Evolutionary conservation across 2,113 vertebrate species (phyloP).

Genomic region (Chaetorhynchus papuensis): DNA sequence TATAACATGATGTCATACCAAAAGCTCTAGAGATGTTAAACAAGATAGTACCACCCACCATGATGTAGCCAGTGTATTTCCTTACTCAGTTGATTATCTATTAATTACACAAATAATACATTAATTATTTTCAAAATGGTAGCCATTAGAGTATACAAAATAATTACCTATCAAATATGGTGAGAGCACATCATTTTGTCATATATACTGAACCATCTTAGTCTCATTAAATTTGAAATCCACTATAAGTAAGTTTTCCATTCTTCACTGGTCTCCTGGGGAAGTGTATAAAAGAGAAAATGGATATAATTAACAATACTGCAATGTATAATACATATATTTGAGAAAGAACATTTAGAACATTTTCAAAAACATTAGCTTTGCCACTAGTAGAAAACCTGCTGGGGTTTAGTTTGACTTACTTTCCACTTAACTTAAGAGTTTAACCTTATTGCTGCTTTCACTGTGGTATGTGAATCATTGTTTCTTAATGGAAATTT

Average conservation of each 20-base stretch:
- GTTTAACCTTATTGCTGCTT: conserved; percentile 44
- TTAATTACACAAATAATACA: conserved; percentile 46
- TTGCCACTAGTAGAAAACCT: conserved; percentile 38
- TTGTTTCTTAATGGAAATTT: conserved; percentile 48
- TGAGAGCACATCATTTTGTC: conserved; percentile 16
- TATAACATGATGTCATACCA: neutral
- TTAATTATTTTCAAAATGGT: conserved; percentile 53
- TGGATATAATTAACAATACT: conserved; percentile 59
- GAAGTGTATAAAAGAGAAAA: conserved; percentile 52
- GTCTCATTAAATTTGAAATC: conserved; percentile 63
- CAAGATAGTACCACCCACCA: neutral
- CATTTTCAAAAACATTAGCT: conserved; percentile 55
- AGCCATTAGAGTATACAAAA: conserved; percentile 49
- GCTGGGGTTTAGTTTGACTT: conserved; percentile 56
- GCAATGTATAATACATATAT: conserved; percentile 49
- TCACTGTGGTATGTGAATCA: conserved; percentile 9
- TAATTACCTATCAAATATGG: conserved; percentile 34
- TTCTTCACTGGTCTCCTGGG: conserved; percentile 56
- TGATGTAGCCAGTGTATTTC: neutral
- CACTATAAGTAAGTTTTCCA: conserved; percentile 46
- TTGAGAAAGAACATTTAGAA: conserved; percentile 50
- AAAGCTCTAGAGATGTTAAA: neutral
- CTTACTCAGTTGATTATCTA: neutral
- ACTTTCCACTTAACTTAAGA: conserved; percentile 51
- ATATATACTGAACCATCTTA: conserved; percentile 38